phyloP scores from a whole-genome alignment of 2,113 vertebrate genomes.

The Tringa solitaria region DNA sequence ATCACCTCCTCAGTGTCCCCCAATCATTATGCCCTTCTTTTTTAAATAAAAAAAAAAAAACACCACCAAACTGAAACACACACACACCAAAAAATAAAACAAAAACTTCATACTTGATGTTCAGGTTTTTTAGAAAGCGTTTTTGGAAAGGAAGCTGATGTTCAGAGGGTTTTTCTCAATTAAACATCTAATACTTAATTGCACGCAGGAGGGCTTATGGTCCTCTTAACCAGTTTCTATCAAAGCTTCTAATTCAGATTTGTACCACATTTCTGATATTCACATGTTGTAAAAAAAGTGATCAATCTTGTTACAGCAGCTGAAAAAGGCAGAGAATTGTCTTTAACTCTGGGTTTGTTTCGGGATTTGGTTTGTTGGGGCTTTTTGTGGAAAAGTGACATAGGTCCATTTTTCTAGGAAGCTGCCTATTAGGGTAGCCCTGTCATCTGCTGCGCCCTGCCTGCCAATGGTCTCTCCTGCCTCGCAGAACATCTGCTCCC shows the following conservation, averaged over 20 bases:
- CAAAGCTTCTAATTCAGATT: background rate
- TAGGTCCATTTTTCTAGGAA: background rate
- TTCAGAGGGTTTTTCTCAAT: background rate
- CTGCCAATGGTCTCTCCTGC: background rate
- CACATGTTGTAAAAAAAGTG: background rate
- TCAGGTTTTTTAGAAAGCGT: rapidly evolving
- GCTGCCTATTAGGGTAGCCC: background rate
- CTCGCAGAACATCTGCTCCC: background rate
- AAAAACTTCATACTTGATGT: background rate
- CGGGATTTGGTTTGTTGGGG: background rate
- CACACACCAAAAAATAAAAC: background rate
- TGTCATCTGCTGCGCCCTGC: background rate
- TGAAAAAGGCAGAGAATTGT: background rate
- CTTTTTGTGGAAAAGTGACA: background rate
- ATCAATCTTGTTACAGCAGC: background rate
- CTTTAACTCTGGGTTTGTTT: background rate
- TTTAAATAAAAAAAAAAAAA: background rate
- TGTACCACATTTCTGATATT: background rate
- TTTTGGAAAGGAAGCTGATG: background rate
- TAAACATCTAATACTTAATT: background rate
- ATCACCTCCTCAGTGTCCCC: background rate
- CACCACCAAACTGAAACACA: background rate
- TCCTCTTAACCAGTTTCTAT: background rate
- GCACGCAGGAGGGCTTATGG: background rate
- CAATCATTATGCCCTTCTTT: background rate